Base-by-base conservation (phyloP, 2,888 invertebrate genomes). In the Amorpha juglandis region DNA sequence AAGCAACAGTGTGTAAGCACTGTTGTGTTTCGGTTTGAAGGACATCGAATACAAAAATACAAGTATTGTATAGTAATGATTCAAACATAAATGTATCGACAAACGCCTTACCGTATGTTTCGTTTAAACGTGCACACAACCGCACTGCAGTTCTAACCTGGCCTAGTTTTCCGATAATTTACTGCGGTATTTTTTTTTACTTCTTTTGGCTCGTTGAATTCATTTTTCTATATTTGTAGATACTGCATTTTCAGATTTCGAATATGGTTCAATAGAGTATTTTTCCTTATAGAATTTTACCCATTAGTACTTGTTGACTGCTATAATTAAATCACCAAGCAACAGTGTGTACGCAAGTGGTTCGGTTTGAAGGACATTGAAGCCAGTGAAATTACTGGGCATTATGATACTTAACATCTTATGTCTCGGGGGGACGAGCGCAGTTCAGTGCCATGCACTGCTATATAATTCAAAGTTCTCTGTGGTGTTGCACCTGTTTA, bases 81-180 rank as follows among this genome's bases (percentile, higher is more conserved):
- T 42, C 48, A 16, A 8, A 48, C 19, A 38, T 48, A n/a, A 35
- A 21, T 48, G 58, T 21, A 27, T 38, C 35, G 47, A 35, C 38
- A 11, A 65, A 42, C 1, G 14, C 9, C 12, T 9, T 35, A 1
- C 45, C 58, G 58, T 58, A 48, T 64, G 64, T 64, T 58, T 48
- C 48, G 2, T 47, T 16, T 47, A 21, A 42, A 58, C 55, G 33
- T 55, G 55, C 48, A 45, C 52, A 42, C 63, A 63, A 64, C 52
- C 53, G 53, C 63, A 65, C 14, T 42, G 58, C 58, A 58, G 42
- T 42, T 21, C 7, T 38, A 42, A 58, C 9, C 38, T 47, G 64
- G 8, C 64, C 55, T 38, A 65, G 58, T 65, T 65, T 64, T 48
- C 35, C 48, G 14, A n/a, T 35, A 48, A 58, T 65, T 65, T 58